A percentile compares a stretch with the other conserved stretches of the same genome.
Conservation (phyloP, 2,888 invertebrate genomes). For the Scaeva pyrastri region DNA sequence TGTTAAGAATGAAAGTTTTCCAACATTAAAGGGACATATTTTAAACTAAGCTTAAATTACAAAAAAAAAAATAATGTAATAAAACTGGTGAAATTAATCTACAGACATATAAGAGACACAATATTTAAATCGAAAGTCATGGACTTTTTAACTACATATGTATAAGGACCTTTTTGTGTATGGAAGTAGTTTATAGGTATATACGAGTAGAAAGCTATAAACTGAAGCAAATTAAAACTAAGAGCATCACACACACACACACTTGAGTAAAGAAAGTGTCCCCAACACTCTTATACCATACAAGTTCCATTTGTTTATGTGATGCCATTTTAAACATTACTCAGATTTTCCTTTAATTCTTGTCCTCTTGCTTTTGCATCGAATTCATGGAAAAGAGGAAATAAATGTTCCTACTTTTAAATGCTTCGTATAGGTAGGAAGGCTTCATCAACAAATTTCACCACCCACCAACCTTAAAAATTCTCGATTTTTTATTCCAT, state of each 20-base stretch:
- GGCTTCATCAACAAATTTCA: conserved; percentile 20
- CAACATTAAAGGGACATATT: too few relatives aligned
- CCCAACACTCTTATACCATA: conserved; percentile 1
- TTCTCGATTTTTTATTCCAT: conserved; percentile 16
- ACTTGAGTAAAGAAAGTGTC: conserved; percentile 20
- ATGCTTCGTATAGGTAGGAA: background rate
- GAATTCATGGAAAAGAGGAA: background rate
- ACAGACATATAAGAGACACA: background rate
- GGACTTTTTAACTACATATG: conserved; percentile 26
- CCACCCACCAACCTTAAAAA: conserved; percentile 15
- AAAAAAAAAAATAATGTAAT: background rate
- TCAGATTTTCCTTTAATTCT: conserved; percentile 38
- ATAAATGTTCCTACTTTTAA: background rate
- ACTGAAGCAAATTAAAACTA: background rate
- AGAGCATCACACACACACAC: background rate
- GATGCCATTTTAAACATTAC: conserved; percentile 32
- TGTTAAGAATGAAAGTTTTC: too few relatives aligned
- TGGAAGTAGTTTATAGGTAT: too few relatives aligned
- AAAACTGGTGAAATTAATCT: background rate
- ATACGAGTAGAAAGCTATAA: background rate
- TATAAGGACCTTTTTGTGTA: background rate
- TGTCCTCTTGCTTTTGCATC: background rate
- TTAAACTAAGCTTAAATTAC: background rate
- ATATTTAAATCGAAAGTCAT: conserved; percentile 27
- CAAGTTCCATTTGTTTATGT: conserved; percentile 38